Conservation (phyloP, 2,888 invertebrate species). For the Hylaea fasciaria region DNA sequence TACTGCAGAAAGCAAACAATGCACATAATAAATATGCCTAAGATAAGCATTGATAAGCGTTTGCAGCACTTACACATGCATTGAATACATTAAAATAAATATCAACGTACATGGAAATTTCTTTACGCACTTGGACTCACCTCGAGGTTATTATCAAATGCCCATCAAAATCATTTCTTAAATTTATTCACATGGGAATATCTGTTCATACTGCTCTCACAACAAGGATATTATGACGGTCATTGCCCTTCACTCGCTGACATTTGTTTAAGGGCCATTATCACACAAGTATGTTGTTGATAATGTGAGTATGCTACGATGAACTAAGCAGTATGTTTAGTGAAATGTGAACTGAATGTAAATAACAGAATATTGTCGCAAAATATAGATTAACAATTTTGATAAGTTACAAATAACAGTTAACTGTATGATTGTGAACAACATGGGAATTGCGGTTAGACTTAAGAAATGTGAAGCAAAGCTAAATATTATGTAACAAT, state of each 20-base stretch:
- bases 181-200: constrained; percentile 26
- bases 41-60: constrained; percentile 19
- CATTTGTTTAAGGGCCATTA: constrained; percentile 52
- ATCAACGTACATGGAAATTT: constrained; percentile 1
- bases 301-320: constrained; percentile 25
- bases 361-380: too few relatives aligned
- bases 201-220: constrained; percentile 29
- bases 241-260: constrained; percentile 50
- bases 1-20: constrained; percentile 18
- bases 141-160: constrained; percentile 14
- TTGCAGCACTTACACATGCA: constrained; percentile 11
- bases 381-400: too few relatives aligned
- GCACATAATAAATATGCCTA: not conserved
- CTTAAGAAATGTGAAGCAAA: too few relatives aligned
- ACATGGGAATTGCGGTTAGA: too few relatives aligned
- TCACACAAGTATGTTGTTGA: constrained; percentile 40
- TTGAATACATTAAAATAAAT: constrained; percentile 2
- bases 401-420: too few relatives aligned
- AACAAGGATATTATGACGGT: constrained; percentile 47
- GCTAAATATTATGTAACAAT: too few relatives aligned
- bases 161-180: constrained; percentile 2
- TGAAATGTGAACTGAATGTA: too few relatives aligned
- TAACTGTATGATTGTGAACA: too few relatives aligned
- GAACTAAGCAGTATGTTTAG: too few relatives aligned
- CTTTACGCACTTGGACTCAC: not conserved